Base-by-base conservation (phyloP, 2,113 vertebrate genomes). In the Monarcha castaneiventris region DNA sequence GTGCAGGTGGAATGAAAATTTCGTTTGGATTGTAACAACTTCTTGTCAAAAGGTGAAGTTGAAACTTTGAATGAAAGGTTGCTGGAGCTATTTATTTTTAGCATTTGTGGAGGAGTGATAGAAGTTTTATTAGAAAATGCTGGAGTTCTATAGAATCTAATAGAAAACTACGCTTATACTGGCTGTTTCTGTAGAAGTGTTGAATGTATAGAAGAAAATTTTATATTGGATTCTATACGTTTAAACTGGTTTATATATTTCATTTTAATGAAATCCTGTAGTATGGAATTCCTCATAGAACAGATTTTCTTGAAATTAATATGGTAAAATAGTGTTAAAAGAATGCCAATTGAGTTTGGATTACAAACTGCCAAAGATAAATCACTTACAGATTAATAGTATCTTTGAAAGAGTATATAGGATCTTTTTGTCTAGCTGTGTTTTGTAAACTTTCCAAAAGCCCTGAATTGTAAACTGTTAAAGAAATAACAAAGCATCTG, bases 281-380 rank as follows among this genome's bases (percentile, higher is more conserved):
- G 30, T 41, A n/a, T 13, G 8, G 5, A 46, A 21, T 88, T 74
- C 32, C 11, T 23, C 29, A 26, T 8, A 75, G 16, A 55, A 48
- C 27, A 49, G 7, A 27, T 66, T 74, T 84, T 87, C 5, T 82
- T 90, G 16, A 71, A 59, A 59, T 74, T 49, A 44, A 19, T 74
- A 32, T 33, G 3, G 10, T 95, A 89, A 95, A 95, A 46, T 46
- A 30, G 25, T 26, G 32, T 74, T 94, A 91, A 56, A 96, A 96
- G 85, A 59, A 94, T 58, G 48, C 66, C 90, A 95, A 66, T 73
- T 95, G 66, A 84, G 56, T 93, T 93, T 96, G 73, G 43, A 91
- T 71, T 89, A 89, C 7, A 22, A 93, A 83, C 56, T 94, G 43
- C 59, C 56, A 22, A 59, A 82, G 71, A 71, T 54, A 90, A 67